Base-by-base conservation (phyloP, 2,888 invertebrate species). In the Dryobotodes eremita region DNA sequence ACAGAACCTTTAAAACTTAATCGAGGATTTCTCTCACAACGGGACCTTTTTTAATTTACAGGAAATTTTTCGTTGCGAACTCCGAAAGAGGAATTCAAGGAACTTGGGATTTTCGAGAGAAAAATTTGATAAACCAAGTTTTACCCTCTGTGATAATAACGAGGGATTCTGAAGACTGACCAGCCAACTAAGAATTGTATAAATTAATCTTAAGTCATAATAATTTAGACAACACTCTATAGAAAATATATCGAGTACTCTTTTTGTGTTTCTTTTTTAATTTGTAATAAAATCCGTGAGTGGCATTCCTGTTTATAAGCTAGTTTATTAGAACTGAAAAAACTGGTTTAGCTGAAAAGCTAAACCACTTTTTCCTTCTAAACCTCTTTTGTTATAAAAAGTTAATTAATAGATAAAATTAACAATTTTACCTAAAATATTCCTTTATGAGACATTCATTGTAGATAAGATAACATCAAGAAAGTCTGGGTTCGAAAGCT, bases 111-210 rank as follows among this genome's bases (percentile, higher is more conserved):
- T 73, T 77, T 71, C 62, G 23, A 75, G 62, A 64, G 70, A 71
- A 84, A 80, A 74, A 50, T 42, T 66, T 36, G 62, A 71, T 77
- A 76, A 72, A 71, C 53, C 48, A 84, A 83, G 66, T 75, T 80
- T 75, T 53, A 62, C 50, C 75, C 71, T 78, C 36, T 26, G 59
- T 65, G 62, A 70, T 75, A 79, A 79, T 82, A 75, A 75, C 46
- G 68, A 79, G 71, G 75, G 64, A 77, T 72, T 80, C 64, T 80
- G 77, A 87, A 87, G 87, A 87, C 86, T 84, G 84, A 86, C 75
- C 84, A 79, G 26, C 77, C 74, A 77, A 71, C 66, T 81, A 68
- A 79, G 42, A 48, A 66, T 80, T 83, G 61, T 85, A 72, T 83
- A 53, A 77, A 61, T 78, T 79, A 68, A 66, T 42, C 17, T 61